Conservation (phyloP, 2,888 invertebrate species). For the Hyposoter didymator region DNA sequence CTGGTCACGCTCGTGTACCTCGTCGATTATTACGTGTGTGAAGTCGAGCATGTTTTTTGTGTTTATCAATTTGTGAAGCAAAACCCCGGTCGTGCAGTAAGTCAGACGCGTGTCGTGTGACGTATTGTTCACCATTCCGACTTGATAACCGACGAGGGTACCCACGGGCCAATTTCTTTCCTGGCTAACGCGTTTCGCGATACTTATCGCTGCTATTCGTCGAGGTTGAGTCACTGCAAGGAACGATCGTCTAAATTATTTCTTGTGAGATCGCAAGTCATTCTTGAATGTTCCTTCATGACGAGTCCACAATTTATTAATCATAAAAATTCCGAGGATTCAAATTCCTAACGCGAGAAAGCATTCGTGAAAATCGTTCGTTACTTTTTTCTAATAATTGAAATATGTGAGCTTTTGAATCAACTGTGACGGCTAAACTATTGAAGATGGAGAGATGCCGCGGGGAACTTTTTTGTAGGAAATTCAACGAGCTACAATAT, state of each 20-base stretch:
- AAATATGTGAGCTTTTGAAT: neutral
- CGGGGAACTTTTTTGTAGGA: neutral
- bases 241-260: neutral
- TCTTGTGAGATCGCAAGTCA: neutral
- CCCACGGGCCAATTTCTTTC: constrained; percentile 94
- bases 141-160: constrained; percentile 95
- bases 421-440: neutral
- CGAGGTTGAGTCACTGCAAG: constrained; percentile 94
- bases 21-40: constrained; percentile 96
- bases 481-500: neutral
- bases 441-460: neutral
- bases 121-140: constrained; percentile 88
- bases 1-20: constrained; percentile 96
- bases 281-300: neutral
- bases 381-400: too few species aligned
- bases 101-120: constrained; percentile 90
- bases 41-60: constrained; percentile 90
- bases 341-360: too few species aligned
- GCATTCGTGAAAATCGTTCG: too few species aligned
- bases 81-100: constrained; percentile 95
- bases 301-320: neutral
- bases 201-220: constrained; percentile 96
- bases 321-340: neutral
- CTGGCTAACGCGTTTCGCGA: constrained; percentile 92
- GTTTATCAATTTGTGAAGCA: constrained; percentile 91